phyloP scores from a whole-genome alignment of 2,888 invertebrate species.

The Synergus japonicus region DNA sequence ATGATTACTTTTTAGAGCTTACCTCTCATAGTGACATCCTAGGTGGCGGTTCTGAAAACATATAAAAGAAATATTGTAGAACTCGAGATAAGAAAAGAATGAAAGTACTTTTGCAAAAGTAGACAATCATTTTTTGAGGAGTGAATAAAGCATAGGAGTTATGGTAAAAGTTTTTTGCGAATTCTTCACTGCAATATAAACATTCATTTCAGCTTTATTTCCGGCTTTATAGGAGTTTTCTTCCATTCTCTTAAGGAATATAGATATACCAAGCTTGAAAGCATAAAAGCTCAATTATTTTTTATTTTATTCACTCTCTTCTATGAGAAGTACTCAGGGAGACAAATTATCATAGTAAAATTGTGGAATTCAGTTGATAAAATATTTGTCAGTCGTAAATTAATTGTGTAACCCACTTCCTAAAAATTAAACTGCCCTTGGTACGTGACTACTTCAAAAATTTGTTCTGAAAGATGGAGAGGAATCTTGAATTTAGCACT shows the following conservation, averaged over 20 bases:
- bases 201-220: background rate
- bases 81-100: background rate
- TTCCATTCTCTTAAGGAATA: background rate
- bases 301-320: background rate
- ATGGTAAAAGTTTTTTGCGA: background rate
- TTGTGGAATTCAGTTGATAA: background rate
- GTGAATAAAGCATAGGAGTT: background rate
- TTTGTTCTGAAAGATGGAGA: background rate
- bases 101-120: background rate
- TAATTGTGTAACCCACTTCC: too few species aligned
- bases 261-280: background rate
- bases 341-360: background rate
- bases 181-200: background rate
- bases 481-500: constrained; percentile 9
- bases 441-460: background rate
- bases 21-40: constrained; percentile 73
- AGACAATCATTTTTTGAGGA: background rate
- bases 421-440: background rate
- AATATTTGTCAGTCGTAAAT: background rate
- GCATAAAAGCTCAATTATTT: background rate
- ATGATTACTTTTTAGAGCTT: constrained; percentile 53
- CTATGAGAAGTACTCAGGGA: background rate
- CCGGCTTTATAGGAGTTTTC: background rate
- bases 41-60: constrained; percentile 69
- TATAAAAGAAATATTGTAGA: constrained; percentile 45